Conservation (phyloP, 2,113 vertebrate species). For the Oostethus manadensis region DNA sequence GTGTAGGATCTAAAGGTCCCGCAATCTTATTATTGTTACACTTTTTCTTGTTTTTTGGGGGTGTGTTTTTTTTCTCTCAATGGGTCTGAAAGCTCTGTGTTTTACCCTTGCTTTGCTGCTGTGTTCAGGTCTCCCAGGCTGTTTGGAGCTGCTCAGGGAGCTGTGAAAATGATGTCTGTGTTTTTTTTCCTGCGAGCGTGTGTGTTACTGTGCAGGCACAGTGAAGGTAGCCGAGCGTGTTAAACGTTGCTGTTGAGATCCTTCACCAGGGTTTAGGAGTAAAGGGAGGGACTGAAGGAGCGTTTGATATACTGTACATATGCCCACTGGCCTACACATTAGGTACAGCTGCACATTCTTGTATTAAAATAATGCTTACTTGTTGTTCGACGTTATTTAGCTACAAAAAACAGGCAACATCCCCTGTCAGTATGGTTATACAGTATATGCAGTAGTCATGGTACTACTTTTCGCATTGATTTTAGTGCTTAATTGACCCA, state of each 20-base stretch:
- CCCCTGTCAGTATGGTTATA: no score
- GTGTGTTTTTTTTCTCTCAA: slow-evolving; percentile 21
- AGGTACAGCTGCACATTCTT: not conserved
- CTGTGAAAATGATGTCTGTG: slow-evolving; percentile 61
- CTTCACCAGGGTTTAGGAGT: slow-evolving; percentile 40
- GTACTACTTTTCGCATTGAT: no score
- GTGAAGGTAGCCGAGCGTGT: slow-evolving; percentile 47
- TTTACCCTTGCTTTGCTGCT: slow-evolving; percentile 28
- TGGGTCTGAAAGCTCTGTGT: slow-evolving; percentile 10
- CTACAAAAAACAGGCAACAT: no score
- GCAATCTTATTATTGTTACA: not conserved
- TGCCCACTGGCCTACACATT: not conserved
- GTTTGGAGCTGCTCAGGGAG: slow-evolving; percentile 58
- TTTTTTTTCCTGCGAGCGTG: slow-evolving; percentile 32
- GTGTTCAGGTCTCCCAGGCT: slow-evolving; percentile 46
- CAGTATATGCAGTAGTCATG: no score
- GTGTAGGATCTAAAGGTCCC: not conserved
- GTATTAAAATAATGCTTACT: no score
- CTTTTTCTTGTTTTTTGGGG: slow-evolving; percentile 26
- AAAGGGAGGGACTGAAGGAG: slow-evolving; percentile 26
- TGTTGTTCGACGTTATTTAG: no score
- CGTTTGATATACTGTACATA: slow-evolving; percentile 8
- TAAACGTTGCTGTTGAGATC: slow-evolving; percentile 41
- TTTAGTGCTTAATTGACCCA: no score
- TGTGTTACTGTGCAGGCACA: slow-evolving; percentile 26